phyloP scores from a whole-genome alignment of 2,888 invertebrate species.

The Coelinius sp. region DNA sequence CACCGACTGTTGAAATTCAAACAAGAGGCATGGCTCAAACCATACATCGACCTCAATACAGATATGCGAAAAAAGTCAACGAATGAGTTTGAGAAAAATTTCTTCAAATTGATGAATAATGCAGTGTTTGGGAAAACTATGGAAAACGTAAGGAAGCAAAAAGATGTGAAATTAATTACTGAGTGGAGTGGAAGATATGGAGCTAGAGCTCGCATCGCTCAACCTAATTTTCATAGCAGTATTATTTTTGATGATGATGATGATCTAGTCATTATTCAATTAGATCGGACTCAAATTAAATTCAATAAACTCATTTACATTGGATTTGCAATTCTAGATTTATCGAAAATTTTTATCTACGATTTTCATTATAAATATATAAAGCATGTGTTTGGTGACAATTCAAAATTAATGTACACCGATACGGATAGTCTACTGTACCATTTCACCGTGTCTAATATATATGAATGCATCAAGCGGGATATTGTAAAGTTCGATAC shows the following conservation, averaged over 20 bases:
- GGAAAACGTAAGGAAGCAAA: constrained; percentile 64
- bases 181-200: constrained; percentile 59
- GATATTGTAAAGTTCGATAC: constrained; percentile 59
- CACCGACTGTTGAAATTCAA: constrained; percentile 57
- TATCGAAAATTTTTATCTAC: no score
- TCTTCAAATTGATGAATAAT: constrained; percentile 46
- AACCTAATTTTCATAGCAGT: constrained; percentile 57
- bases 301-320: constrained; percentile 66
- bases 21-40: constrained; percentile 60
- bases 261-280: no score
- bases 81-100: constrained; percentile 60
- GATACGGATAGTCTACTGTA: constrained; percentile 60
- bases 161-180: constrained; percentile 58
- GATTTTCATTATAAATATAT: constrained; percentile 48
- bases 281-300: constrained; percentile 48
- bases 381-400: constrained; percentile 8
- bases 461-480: constrained; percentile 54
- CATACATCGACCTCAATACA: constrained; percentile 54
- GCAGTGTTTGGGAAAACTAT: constrained; percentile 51
- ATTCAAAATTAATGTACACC: constrained; percentile 54
- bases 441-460: constrained; percentile 57
- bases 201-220: constrained; percentile 56
- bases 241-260: constrained; percentile 62
- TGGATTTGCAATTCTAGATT: constrained; percentile 64
- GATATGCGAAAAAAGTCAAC: constrained; percentile 56